Percentiles rank a stretch among this genome's conserved stretches.
phyloP scores from a whole-genome alignment of 2,888 invertebrate species.

The Frankliniella intonsa region DNA sequence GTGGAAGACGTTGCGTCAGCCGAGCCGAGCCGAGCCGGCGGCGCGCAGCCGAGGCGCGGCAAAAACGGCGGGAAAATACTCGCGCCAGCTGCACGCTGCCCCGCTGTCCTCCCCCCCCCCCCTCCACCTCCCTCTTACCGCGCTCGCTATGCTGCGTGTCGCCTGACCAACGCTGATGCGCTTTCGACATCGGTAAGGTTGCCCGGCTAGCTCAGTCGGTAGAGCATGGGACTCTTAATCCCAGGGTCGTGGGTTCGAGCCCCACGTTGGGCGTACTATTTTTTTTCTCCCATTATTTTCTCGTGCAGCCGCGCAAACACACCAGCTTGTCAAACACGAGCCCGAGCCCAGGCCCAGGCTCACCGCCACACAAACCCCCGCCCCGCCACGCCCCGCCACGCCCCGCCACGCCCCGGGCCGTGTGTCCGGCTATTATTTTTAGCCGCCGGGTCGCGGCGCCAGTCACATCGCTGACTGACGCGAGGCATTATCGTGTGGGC shows the following conservation, averaged over 20 bases:
- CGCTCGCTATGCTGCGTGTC: background rate
- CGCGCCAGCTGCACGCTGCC: background rate
- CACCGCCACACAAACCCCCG: background rate
- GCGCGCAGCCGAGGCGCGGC: background rate
- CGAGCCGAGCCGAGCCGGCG: constrained; percentile 8
- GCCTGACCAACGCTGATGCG: background rate
- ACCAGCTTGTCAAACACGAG: background rate
- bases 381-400: background rate
- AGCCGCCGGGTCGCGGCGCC: background rate
- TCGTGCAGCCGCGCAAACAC: no score
- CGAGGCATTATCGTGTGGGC: no score
- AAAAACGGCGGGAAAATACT: constrained; percentile 18
- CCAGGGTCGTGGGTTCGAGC: constrained; percentile 58
- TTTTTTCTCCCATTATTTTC: background rate
- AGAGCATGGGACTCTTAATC: constrained; percentile 56
- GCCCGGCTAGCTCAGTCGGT: constrained; percentile 53
- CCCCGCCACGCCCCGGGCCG: background rate
- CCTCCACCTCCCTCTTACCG: background rate
- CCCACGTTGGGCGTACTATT: constrained; percentile 51
- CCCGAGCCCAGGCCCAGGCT: background rate
- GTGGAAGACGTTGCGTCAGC: constrained; percentile 11
- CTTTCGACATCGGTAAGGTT: background rate
- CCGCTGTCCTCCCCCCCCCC: no score
- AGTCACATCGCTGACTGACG: no score
- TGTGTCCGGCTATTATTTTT: background rate